Evolutionary conservation across 2,888 invertebrate genomes (phyloP), one percentile per base, ranked within the genome.

Genomic region (Morinoia aosen): DNA sequence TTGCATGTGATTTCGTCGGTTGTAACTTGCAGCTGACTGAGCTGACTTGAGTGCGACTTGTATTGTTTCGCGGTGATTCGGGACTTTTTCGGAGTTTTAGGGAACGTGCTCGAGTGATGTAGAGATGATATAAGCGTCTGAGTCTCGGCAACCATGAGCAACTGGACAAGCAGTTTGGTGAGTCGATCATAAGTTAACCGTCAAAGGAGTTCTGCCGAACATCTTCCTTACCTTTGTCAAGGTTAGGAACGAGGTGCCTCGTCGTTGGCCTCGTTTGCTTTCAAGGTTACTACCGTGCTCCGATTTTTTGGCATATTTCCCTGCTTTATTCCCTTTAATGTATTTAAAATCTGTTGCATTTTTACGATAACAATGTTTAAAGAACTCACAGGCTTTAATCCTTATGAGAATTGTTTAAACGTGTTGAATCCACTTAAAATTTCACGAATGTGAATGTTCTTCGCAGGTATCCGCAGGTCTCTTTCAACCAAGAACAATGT

Each of bases 1-100:
- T 93, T 93, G 93, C 93, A 93, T 93, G 57, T 93, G 93, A 57
- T 93, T 93, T 93, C 93, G 93, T 93, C 93, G 57, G 93, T 93
- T 93, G 93, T 48, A 93, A 90, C 90, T 90, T 33, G 90, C 90
- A 90, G 90, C 90, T 90, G 90, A 90, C 90, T 90, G 90, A 48
- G 93, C 93, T 57, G 93, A 93, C 93, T 93, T 57, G 93, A 93
- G 93, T 93, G 93, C 33, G 57, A 57, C 93, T 93, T 56, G 93
- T 93, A 93, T 93, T 93, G 93, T 93, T 93, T 93, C 39, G 93
- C 93, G 25, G 93, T 93, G 57, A 57, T 93, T 57, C 40, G 48
- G 40, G 40, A 90, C 40, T 90, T 39, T 90, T 90, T 14, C 8
- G n/a, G 76, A 33, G 76, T 33, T 33, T 76, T 33, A 76, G 76